These are phyloP conservation scores for Vanacampus margaritifer DNA, from an alignment of 2,113 vertebrate species.

Conservation along the genomic window DNA sequence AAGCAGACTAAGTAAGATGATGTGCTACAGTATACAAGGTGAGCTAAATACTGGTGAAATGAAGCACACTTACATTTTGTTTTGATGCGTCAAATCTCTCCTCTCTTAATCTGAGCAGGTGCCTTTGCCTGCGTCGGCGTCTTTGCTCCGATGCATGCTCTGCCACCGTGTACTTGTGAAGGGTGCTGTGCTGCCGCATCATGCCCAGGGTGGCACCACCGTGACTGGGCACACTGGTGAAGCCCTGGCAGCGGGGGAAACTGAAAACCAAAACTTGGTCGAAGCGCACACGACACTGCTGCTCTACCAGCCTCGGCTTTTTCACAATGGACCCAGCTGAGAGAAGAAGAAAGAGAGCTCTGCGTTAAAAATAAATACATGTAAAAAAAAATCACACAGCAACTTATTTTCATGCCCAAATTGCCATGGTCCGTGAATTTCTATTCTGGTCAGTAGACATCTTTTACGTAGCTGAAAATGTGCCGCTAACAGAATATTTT, in stretches of 20 bases:
- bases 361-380: not conserved
- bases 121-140: conserved; percentile 68
- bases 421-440: too few relatives aligned
- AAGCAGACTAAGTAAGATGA: not conserved
- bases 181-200: conserved; percentile 75
- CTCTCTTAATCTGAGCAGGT: conserved; percentile 73
- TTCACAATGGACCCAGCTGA: conserved; percentile 83
- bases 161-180: conserved; percentile 77
- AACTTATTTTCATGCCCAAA: too few relatives aligned
- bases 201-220: conserved; percentile 91
- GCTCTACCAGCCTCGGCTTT: conserved; percentile 66
- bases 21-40: not conserved
- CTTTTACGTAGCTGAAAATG: too few relatives aligned
- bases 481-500: too few relatives aligned
- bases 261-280: conserved; percentile 84
- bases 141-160: conserved; percentile 80
- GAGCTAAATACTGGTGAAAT: not conserved
- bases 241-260: conserved; percentile 90
- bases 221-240: conserved; percentile 85
- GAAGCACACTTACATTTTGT: conserved; percentile 70
- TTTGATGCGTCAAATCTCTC: conserved; percentile 75
- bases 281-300: conserved; percentile 76
- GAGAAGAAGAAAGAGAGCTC: conserved; percentile 9
- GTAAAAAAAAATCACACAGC: too few relatives aligned
- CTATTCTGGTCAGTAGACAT: too few relatives aligned